Conservation (phyloP, 2,888 invertebrate genomes). For the Nomada fucata region DNA sequence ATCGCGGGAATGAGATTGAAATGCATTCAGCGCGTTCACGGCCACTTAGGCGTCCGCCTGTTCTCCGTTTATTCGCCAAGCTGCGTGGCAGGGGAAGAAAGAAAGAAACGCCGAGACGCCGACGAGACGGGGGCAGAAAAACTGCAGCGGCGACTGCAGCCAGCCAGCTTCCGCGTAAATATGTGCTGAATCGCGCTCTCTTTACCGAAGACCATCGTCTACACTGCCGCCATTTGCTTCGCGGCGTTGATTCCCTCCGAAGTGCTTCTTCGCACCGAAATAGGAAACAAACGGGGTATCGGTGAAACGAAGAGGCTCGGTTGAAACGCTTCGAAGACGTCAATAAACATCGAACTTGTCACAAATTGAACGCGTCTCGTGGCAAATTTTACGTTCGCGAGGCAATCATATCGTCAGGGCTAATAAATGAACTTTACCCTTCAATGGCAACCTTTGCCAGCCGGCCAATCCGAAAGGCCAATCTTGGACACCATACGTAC, state of each 20-base stretch:
- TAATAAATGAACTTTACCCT: constrained; percentile 7
- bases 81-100: constrained; percentile 4
- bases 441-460: not conserved
- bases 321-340: too few species aligned
- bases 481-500: not conserved
- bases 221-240: constrained; percentile 55
- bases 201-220: constrained; percentile 60
- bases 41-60: constrained; percentile 63
- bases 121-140: constrained; percentile 30
- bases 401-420: not conserved
- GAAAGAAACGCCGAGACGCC: constrained; percentile 49
- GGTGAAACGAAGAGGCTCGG: too few species aligned
- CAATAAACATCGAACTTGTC: not conserved
- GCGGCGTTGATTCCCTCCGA: constrained; percentile 58
- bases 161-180: constrained; percentile 62
- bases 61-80: constrained; percentile 43
- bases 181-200: constrained; percentile 62
- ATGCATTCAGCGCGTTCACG: constrained; percentile 70
- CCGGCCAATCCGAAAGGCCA: not conserved
- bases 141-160: constrained; percentile 29
- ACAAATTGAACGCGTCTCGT: constrained; percentile 48
- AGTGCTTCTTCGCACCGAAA: constrained; percentile 23
- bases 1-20: constrained; percentile 71
- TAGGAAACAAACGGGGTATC: constrained; percentile 22
- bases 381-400: not conserved